Conservation (phyloP, 2,797 vertebrate genomes). For the Danionella dracula region DNA sequence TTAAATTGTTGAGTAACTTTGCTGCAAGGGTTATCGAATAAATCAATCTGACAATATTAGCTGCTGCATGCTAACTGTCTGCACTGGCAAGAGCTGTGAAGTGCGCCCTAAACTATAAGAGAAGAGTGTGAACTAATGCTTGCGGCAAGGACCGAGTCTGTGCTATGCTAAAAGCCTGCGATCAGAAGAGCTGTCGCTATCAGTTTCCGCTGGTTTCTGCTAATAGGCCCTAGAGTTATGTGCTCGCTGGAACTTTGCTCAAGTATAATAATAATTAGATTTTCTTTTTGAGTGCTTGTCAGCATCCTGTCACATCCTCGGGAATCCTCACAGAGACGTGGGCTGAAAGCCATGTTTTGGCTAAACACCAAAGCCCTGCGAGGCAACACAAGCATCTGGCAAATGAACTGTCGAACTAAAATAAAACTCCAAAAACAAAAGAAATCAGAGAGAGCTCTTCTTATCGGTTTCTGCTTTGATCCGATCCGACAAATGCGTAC, state of each 20-base stretch:
- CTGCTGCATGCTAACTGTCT: no score
- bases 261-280: constrained; percentile 62
- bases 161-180: constrained; percentile 37
- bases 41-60: no score
- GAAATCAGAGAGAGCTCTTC: constrained; percentile 15
- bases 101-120: neutral
- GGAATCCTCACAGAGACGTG: constrained; percentile 54
- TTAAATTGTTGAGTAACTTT: no score
- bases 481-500: constrained; percentile 2
- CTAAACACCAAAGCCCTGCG: constrained; percentile 33
- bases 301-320: constrained; percentile 56
- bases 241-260: constrained; percentile 42
- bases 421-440: constrained; percentile 15
- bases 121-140: constrained; percentile 47
- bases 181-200: constrained; percentile 34
- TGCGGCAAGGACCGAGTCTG: constrained; percentile 52
- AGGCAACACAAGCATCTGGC: constrained; percentile 22
- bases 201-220: constrained; percentile 50
- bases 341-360: constrained; percentile 53
- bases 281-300: constrained; percentile 57
- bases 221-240: constrained; percentile 57
- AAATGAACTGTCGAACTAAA: neutral
- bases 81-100: neutral
- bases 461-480: constrained; percentile 2
- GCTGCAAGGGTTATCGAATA: no score